Evolutionary conservation across 2,888 invertebrate species (phyloP).

Genomic region (Dryadula phaetusa): DNA sequence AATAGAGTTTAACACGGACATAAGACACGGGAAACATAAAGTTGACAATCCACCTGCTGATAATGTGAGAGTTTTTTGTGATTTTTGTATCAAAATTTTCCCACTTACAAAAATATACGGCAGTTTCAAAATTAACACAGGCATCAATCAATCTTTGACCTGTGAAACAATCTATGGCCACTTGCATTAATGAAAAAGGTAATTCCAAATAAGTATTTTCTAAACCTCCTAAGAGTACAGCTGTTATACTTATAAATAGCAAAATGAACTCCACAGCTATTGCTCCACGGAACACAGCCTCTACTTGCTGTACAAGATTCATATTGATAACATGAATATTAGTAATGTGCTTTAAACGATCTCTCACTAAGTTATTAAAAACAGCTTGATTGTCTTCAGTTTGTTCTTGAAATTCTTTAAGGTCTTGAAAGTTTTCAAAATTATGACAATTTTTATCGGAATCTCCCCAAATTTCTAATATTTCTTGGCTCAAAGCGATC

Average conservation of each 20-base stretch:
- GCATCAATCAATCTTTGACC: slow-evolving; percentile 66
- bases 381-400: background rate
- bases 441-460: slow-evolving; percentile 41
- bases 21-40: slow-evolving; percentile 58
- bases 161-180: slow-evolving; percentile 62
- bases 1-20: slow-evolving; percentile 58
- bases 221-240: slow-evolving; percentile 63
- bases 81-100: slow-evolving; percentile 60
- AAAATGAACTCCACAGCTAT: slow-evolving; percentile 58
- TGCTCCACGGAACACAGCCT: slow-evolving; percentile 54
- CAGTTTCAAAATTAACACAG: slow-evolving; percentile 53
- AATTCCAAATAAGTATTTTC: slow-evolving; percentile 61
- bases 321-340: slow-evolving; percentile 54
- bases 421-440: background rate
- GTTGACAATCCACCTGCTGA: slow-evolving; percentile 64
- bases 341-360: slow-evolving; percentile 49
- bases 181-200: slow-evolving; percentile 58
- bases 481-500: slow-evolving; percentile 58
- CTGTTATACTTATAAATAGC: slow-evolving; percentile 56
- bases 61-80: slow-evolving; percentile 60
- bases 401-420: slow-evolving; percentile 33
- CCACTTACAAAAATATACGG: slow-evolving; percentile 66
- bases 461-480: slow-evolving; percentile 57
- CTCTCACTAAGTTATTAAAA: slow-evolving; percentile 43
- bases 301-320: slow-evolving; percentile 51